Conservation (phyloP, 2,797 vertebrate species). For the Poecilia picta region DNA sequence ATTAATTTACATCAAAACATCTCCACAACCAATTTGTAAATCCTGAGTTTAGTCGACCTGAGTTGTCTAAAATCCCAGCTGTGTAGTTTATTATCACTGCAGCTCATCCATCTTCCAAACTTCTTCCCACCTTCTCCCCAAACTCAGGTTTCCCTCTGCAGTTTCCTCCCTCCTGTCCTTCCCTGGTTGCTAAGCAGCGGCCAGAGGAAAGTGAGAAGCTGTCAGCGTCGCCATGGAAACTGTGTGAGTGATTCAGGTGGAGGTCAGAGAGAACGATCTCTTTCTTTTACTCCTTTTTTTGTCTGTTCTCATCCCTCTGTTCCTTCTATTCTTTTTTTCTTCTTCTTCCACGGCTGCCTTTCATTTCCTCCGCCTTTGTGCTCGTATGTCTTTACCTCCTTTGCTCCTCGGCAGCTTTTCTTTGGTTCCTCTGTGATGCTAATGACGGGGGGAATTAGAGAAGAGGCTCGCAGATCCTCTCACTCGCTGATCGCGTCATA, state of each 20-base stretch:
- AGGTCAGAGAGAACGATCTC: slow-evolving; percentile 70
- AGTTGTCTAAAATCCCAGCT: background rate
- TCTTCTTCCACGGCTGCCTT: slow-evolving; percentile 24
- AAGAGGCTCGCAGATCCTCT: slow-evolving; percentile 47
- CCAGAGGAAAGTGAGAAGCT: slow-evolving; percentile 75
- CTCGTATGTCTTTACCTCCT: slow-evolving; percentile 2
- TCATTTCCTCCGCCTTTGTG: slow-evolving; percentile 56
- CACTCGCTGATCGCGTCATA: slow-evolving; percentile 58
- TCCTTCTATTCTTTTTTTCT: slow-evolving; percentile 28
- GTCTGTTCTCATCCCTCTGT: slow-evolving; percentile 36
- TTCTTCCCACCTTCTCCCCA: slow-evolving; percentile 40
- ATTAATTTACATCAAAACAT: too few species aligned
- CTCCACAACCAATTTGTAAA: background rate
- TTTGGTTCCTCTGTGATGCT: slow-evolving; percentile 63
- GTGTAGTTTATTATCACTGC: background rate
- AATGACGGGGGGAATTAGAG: slow-evolving; percentile 60
- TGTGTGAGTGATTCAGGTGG: slow-evolving; percentile 79
- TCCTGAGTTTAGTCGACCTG: too few species aligned
- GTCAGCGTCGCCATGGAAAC: slow-evolving; percentile 82
- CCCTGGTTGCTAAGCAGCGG: slow-evolving; percentile 80
- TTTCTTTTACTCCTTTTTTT: slow-evolving; percentile 32
- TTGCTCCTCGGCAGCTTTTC: slow-evolving; percentile 28
- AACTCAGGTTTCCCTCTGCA: slow-evolving; percentile 44
- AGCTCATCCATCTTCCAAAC: slow-evolving; percentile 29
- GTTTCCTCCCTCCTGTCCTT: slow-evolving; percentile 61